Evolutionary conservation across 2,113 vertebrate genomes (phyloP), one percentile per base, ranked within the genome.

Genomic region (Cynoglossus semilaevis): DNA sequence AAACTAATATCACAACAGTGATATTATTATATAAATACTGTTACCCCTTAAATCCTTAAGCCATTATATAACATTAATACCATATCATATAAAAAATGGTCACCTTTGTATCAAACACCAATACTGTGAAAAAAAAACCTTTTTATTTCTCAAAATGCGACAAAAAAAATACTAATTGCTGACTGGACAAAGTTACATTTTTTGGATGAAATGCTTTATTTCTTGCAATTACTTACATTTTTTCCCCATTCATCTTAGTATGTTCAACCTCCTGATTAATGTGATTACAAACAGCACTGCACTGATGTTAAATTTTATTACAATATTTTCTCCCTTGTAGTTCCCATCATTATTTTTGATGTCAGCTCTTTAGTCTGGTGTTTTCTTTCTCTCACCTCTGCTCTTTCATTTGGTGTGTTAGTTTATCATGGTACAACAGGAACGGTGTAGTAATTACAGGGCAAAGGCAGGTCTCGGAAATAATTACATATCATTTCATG

Each of bases 401-500:
- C 48, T 70, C 64, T 17, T 54, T 70, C 8, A 9, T 80, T 74
- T 70, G 71, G 55, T 58, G 9, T 77, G 70, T 77, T 67, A 45
- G 74, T 83, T 81, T 76, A 77, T 81, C 53, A 74, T 63, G 16
- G 69, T 63, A 74, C 73, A 80, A 77, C 76, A 79, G 50, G 40
- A 59, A 55, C 22, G 16, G 71, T 70, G 79, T 72, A 54, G 76
- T 83, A 87, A 90, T 88, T 86, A 88, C 73, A 87, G 81, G 76
- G 81, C 77, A 79, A 80, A 76, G 58, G 66, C 58, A 72, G 50
- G 67, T 77, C 69, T 66, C 70, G 63, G 80, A 69, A 82, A 68
- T 87, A 87, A 87, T 89, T 87, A 85, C 75, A 77, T 80, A 70
- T 80, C 58, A 81, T 88, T 87, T 81, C 73, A 75, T 42, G 49